A percentile compares a stretch with the other conserved stretches of the same genome.
Evolutionary conservation across 2,888 invertebrate species (phyloP).

Genomic region (Busseola fusca): DNA sequence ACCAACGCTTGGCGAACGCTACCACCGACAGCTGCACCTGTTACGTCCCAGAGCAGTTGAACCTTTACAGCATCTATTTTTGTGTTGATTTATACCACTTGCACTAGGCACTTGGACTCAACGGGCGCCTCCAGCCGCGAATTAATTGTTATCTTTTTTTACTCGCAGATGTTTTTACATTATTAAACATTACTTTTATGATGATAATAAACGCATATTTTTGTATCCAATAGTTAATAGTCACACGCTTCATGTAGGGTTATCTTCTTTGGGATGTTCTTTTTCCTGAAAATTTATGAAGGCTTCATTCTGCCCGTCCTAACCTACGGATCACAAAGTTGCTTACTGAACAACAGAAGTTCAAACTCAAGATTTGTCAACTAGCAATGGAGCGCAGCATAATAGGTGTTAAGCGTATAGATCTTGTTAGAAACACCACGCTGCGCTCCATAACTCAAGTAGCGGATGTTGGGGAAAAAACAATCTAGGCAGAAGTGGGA

Average conservation of each 20-base stretch:
- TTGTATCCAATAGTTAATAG: slow-evolving; percentile 34
- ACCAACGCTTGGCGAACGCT: not conserved
- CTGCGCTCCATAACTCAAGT: no score
- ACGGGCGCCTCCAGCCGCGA: slow-evolving; percentile 71
- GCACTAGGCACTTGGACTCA: slow-evolving; percentile 54
- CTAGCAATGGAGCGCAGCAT: no score
- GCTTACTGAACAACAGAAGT: no score
- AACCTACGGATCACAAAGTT: no score
- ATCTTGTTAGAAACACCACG: no score
- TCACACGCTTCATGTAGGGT: not conserved
- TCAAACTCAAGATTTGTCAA: no score
- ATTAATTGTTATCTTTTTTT: slow-evolving; percentile 73
- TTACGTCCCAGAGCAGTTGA: slow-evolving; percentile 37
- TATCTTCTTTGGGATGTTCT: not conserved
- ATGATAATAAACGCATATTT: slow-evolving; percentile 50
- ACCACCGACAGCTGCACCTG: not conserved
- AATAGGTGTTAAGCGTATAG: no score
- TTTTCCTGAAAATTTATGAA: not conserved
- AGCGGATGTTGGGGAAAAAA: no score
- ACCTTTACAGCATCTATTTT: slow-evolving; percentile 56
- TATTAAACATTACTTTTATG: slow-evolving; percentile 61
- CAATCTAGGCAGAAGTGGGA: no score
- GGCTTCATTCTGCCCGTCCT: no score
- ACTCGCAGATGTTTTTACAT: slow-evolving; percentile 64
- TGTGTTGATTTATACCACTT: slow-evolving; percentile 56